Percentiles rank a stretch among this genome's conserved stretches.
These are phyloP conservation scores for Pogonophryne albipinna DNA, from an alignment of 2,797 vertebrate genomes.

Conservation along the genomic window DNA sequence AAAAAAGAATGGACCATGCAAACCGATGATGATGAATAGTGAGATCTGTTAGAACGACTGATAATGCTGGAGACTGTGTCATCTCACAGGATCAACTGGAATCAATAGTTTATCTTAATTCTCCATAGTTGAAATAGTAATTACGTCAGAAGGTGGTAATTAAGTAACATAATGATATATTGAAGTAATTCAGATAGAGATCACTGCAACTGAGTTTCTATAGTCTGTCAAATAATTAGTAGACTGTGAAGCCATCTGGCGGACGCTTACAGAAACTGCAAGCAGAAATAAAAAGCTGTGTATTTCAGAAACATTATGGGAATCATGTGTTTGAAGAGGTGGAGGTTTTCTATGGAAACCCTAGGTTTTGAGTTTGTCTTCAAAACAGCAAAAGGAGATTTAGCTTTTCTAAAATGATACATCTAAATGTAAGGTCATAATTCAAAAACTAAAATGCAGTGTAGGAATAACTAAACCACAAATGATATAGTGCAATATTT, in stretches of 20 bases:
- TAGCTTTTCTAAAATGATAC: too few species aligned
- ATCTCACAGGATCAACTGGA: background rate
- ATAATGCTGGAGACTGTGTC: background rate
- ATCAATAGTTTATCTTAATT: background rate
- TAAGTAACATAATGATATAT: background rate
- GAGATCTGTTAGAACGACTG: background rate
- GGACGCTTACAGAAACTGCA: background rate
- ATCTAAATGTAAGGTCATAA: too few species aligned
- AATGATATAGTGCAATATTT: background rate
- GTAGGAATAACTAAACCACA: background rate
- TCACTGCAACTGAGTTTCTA: background rate
- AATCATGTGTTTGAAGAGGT: background rate
- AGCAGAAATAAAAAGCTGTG: background rate
- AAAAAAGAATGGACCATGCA: background rate
- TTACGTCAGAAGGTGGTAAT: background rate
- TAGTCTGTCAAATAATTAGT: background rate
- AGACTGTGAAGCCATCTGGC: constrained; percentile 51
- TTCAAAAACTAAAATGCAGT: background rate
- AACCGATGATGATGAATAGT: background rate
- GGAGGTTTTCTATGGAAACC: too few species aligned
- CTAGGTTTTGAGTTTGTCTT: too few species aligned
- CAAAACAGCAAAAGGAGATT: too few species aligned
- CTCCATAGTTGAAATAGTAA: background rate
- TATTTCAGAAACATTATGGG: too few species aligned
- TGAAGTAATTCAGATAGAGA: background rate